A percentile compares a stretch with the other conserved stretches of the same genome.
Conservation (phyloP, 2,113 vertebrate genomes). For the Platycercus adscitus region DNA sequence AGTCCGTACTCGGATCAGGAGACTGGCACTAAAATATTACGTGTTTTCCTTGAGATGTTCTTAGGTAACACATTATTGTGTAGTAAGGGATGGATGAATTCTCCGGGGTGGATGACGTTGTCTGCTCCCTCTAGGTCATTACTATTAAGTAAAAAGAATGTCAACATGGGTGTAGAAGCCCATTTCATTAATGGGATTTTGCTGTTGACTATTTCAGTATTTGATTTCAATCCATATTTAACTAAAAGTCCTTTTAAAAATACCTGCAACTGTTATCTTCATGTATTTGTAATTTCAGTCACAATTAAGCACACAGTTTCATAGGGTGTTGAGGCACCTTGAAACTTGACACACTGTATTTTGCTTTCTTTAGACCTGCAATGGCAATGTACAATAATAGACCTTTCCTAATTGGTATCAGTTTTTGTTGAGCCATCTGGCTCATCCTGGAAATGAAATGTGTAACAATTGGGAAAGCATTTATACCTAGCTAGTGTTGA, state of each 20-base stretch:
- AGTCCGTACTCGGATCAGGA: accelerated
- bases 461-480: neutral
- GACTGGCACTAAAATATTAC: neutral
- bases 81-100: neutral
- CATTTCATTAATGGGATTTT: neutral
- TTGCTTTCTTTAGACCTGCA: neutral
- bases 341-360: neutral
- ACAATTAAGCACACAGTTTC: neutral
- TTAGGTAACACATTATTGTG: accelerated
- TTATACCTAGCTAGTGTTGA: neutral
- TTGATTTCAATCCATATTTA: neutral
- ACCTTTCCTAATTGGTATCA: neutral
- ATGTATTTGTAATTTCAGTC: neutral
- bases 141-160: neutral
- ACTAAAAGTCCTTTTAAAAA: neutral
- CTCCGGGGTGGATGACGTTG: neutral
- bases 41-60: neutral
- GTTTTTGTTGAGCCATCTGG: slow-evolving; percentile 13
- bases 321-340: neutral
- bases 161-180: neutral
- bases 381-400: neutral
- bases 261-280: neutral
- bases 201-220: neutral
- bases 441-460: slow-evolving; percentile 2
- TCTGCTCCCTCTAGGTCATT: neutral